Percentiles rank a stretch among this genome's conserved stretches.
phyloP scores from a whole-genome alignment of 2,113 vertebrate species.

The Nesospiza acunhae region DNA sequence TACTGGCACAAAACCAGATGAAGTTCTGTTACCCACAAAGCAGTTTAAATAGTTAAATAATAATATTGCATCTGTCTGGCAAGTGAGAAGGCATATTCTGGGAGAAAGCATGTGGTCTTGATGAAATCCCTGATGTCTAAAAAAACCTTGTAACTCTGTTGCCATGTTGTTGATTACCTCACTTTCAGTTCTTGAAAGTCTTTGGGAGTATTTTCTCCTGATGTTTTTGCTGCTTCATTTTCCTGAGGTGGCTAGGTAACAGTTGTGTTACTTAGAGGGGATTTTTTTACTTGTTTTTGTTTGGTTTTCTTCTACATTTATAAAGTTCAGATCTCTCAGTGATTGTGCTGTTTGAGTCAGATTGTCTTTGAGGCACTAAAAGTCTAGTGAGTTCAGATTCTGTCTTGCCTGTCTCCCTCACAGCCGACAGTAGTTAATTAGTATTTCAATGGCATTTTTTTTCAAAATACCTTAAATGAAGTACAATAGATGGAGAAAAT shows the following conservation, averaged over 20 bases:
- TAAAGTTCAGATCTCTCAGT: neutral
- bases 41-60: neutral
- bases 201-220: neutral
- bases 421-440: neutral
- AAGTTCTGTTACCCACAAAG: neutral
- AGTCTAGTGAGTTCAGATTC: neutral
- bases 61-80: neutral
- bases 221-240: neutral
- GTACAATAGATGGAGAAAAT: neutral
- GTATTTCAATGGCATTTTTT: neutral
- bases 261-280: neutral
- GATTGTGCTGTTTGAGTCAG: neutral
- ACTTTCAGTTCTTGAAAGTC: neutral
- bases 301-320: neutral
- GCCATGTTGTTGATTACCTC: neutral
- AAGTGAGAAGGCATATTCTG: neutral
- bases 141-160: neutral
- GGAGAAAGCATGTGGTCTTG: neutral
- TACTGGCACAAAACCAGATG: neutral
- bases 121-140: neutral
- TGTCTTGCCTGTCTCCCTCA: neutral
- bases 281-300: neutral
- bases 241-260: neutral
- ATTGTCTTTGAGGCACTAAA: neutral
- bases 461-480: neutral